phyloP scores from a whole-genome alignment of 2,888 invertebrate species.

The Ophioninae sp. region DNA sequence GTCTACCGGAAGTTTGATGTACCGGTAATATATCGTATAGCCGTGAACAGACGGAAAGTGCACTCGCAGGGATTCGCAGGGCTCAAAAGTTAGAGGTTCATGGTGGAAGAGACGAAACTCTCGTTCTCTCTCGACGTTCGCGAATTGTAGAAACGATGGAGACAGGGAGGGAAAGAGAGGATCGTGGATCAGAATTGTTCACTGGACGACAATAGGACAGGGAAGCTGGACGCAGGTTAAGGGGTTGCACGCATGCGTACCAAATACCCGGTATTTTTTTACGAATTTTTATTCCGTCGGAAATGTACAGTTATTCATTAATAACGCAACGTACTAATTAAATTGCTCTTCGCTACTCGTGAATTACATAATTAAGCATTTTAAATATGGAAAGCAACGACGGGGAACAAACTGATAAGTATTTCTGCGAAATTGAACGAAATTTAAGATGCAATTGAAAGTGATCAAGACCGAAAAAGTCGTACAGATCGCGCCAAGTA shows the following conservation, averaged over 20 bases:
- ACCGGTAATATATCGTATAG: constrained; percentile 8
- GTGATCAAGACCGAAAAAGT: too few relatives aligned
- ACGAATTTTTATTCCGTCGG: too few relatives aligned
- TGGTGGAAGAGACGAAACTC: constrained; percentile 15
- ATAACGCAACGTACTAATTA: too few relatives aligned
- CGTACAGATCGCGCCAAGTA: too few relatives aligned
- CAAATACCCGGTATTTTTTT: too few relatives aligned
- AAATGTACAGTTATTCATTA: too few relatives aligned
- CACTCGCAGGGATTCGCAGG: constrained; percentile 5
- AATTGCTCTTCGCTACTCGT: too few relatives aligned
- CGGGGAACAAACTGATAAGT: too few relatives aligned
- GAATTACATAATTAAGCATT: too few relatives aligned
- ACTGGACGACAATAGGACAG: background rate
- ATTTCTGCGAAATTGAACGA: too few relatives aligned
- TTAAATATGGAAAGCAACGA: too few relatives aligned
- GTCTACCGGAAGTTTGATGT: constrained; percentile 21
- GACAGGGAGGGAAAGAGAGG: background rate
- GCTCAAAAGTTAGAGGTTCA: constrained; percentile 8
- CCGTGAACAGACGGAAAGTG: constrained; percentile 7
- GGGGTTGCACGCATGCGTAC: background rate
- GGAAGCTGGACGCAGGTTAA: background rate
- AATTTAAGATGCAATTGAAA: too few relatives aligned
- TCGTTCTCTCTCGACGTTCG: background rate
- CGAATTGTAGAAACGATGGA: constrained; percentile 17
- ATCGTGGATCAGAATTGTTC: background rate